Conservation (phyloP, 2,888 invertebrate species). For the Aleiodes alternator region DNA sequence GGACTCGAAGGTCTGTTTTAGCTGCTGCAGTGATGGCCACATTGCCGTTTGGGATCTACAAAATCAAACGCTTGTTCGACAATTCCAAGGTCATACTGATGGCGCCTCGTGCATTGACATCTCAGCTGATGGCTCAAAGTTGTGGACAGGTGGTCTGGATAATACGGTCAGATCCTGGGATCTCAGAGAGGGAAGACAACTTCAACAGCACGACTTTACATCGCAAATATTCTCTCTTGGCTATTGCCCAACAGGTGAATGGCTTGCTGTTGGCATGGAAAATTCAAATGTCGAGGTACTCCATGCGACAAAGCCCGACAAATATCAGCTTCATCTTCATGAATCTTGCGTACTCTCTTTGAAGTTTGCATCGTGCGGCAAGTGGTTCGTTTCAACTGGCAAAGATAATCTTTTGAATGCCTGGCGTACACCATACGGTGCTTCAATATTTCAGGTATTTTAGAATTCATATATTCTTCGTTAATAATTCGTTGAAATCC, state of each 20-base stretch:
- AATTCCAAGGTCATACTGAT: conserved; percentile 95
- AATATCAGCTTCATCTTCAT: conserved; percentile 96
- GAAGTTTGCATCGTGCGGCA: conserved; percentile 94
- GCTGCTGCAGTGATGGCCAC: conserved; percentile 97
- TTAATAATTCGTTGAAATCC: neutral
- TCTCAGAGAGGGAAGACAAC: conserved; percentile 91
- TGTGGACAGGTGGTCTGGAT: conserved; percentile 97
- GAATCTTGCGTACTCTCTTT: conserved; percentile 96
- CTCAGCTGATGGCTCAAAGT: conserved; percentile 91
- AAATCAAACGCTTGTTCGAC: conserved; percentile 91
- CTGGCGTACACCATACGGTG: conserved; percentile 97
- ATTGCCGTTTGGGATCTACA: conserved; percentile 97
- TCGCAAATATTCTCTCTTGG: conserved; percentile 96
- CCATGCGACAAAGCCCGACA: conserved; percentile 92
- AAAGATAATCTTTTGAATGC: conserved; percentile 96
- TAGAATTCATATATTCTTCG: neutral
- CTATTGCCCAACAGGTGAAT: conserved; percentile 96
- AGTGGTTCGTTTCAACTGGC: conserved; percentile 97
- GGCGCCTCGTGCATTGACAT: conserved; percentile 98
- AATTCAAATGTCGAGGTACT: conserved; percentile 96
- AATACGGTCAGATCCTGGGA: conserved; percentile 97
- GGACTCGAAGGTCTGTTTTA: conserved; percentile 97
- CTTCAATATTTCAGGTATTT: conserved; percentile 93
- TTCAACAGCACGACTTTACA: conserved; percentile 95
- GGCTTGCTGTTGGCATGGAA: conserved; percentile 98